These are phyloP conservation scores for Toxostoma redivivum DNA, from an alignment of 2,113 vertebrate species.

Conservation along the genomic window DNA sequence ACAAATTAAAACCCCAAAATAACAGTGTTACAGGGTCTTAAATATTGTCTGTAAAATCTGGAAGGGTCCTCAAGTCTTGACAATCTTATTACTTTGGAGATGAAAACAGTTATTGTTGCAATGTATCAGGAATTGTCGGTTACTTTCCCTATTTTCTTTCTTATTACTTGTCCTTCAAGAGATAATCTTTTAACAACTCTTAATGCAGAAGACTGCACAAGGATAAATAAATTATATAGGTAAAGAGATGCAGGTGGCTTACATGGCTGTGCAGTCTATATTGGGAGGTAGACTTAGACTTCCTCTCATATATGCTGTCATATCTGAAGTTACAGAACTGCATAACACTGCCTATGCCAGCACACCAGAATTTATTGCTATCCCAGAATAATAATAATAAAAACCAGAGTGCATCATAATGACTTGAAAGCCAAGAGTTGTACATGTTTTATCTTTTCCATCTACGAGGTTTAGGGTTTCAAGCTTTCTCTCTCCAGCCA, in stretches of 20 bases:
- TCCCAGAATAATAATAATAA: background rate
- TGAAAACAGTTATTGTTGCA: background rate
- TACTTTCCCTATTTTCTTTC: background rate
- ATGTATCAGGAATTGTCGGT: fast-evolving
- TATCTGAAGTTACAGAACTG: background rate
- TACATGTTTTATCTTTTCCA: background rate
- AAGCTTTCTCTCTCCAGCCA: background rate
- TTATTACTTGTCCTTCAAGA: background rate
- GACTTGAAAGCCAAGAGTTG: background rate
- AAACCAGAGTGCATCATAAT: background rate
- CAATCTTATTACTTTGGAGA: background rate
- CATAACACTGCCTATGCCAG: background rate
- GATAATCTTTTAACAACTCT: background rate
- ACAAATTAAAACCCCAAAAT: background rate
- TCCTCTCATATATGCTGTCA: background rate
- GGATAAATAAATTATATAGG: background rate
- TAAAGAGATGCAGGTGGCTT: background rate
- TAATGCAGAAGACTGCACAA: background rate
- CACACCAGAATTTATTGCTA: background rate
- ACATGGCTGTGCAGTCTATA: background rate
- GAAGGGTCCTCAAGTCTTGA: background rate
- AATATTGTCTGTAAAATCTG: background rate
- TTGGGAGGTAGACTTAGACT: background rate
- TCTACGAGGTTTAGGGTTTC: background rate
- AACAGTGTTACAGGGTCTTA: background rate